Evolutionary conservation across 1,140 invertebrate species (phyloP).

Genomic region (Drosophila rufa): DNA sequence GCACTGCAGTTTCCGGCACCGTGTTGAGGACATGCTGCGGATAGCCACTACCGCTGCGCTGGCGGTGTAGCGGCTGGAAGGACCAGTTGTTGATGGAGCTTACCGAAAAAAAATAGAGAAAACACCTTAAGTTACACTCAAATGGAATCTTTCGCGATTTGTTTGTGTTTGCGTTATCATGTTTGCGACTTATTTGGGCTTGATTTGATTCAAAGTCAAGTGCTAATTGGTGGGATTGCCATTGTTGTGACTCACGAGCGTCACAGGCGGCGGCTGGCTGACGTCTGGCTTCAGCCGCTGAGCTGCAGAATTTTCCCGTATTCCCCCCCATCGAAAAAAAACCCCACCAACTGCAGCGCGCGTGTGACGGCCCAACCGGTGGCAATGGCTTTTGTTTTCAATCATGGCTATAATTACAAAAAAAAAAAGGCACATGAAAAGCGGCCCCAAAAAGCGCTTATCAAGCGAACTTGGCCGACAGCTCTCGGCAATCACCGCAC

Average conservation of each 20-base stretch:
- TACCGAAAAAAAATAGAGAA: constrained; percentile 34
- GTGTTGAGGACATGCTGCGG: constrained; percentile 71
- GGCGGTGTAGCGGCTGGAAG: constrained; percentile 71
- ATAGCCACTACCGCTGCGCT: constrained; percentile 57
- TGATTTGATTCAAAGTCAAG: constrained; percentile 77
- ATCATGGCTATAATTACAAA: constrained; percentile 46
- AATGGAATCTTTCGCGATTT: constrained; percentile 42
- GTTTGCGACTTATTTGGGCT: constrained; percentile 68
- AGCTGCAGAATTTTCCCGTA: constrained; percentile 65
- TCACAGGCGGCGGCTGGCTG: constrained; percentile 36
- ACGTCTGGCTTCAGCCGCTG: constrained; percentile 45
- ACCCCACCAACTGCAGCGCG: constrained; percentile 1
- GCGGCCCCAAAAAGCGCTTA: constrained; percentile 51
- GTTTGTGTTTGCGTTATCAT: constrained; percentile 69
- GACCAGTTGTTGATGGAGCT: constrained; percentile 72
- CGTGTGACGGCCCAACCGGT: constrained; percentile 25
- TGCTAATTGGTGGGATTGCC: constrained; percentile 68
- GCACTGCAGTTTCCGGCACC: constrained; percentile 65
- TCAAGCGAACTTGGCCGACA: constrained; percentile 62
- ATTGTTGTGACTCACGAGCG: constrained; percentile 58
- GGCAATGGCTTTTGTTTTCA: constrained; percentile 49
- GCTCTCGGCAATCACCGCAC: constrained; percentile 10
- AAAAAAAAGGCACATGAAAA: constrained; percentile 9
- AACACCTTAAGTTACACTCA: constrained; percentile 42
- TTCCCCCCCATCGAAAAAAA: neutral